Evolutionary conservation across 2,797 vertebrate species (phyloP), one percentile per base, ranked within the genome.

Genomic region (Urosaurus nigricauda): DNA sequence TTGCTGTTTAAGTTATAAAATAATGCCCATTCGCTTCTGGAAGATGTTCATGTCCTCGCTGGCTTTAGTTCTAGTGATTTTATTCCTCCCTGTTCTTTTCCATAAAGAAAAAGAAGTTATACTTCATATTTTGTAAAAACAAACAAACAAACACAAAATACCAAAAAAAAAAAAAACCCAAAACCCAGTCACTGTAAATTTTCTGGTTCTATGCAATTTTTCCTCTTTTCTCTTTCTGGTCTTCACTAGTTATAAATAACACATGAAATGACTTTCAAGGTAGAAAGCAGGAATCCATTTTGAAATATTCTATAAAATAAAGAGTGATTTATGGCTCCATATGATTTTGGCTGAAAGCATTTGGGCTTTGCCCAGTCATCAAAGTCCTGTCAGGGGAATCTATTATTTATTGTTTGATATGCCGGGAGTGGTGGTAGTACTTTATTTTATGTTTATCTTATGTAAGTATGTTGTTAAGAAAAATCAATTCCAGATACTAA

Each of bases 271-370:
- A 97, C 97, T 98, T 98, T 97, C 96, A 98, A 98, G 97, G 97
- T 97, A 96, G 96, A 98, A 97, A 97, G 96, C 96, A 96, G 95
- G 97, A 97, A 97, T 97, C 97, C 94, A 97, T 98, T 97, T 97
- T 97, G 97, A 97, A 97, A 97, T 97, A 97, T 97, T 98, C 96
- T 97, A 96, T 97, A 97, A 97, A 98, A 97, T 97, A 96, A 97
- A 96, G 95, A 96, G 93, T 97, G 97, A 98, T 97, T 98, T 98
- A 98, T 98, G 95, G 94, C 97, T 98, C 97, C 96, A 96, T 98
- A 97, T 96, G 97, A 97, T 98, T 97, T 97, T 96, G 95, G 94
- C 96, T 98, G 96, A 97, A 98, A 97, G 97, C 96, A 96, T 96
- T 97, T 87, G 56, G 97, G 96, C 96, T 97, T 97, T 97, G 96